Evolutionary conservation across 2,797 vertebrate species (phyloP), one percentile per base, ranked within the genome.

Genomic region (Scolopax rusticola): DNA sequence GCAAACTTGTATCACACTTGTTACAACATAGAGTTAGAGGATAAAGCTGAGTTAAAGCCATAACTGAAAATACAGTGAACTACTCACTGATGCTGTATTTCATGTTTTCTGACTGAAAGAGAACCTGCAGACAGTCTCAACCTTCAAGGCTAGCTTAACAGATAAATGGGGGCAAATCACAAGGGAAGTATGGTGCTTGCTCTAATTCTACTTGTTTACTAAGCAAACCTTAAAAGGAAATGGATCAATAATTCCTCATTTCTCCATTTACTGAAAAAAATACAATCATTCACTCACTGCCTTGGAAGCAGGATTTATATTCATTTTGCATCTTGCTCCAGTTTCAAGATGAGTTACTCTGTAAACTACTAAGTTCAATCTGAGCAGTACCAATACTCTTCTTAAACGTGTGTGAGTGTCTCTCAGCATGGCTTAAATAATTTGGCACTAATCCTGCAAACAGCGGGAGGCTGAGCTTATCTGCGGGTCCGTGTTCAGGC

Each of bases 381-480:
- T 57, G 64, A 88, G 54, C 9, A 59, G 43, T 5, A 88, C 79
- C 70, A 96, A 78, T 32, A 68, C 83, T 85, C 57, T 20, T 79
- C 63, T 86, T 57, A 81, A 78, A 87, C 4, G 7, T 2, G 0
- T 4, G 8, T 71, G 63, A 27, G 13, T 20, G 57, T 51, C 80
- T 57, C 67, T 54, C 47, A 85, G 57, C 54, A 68, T 51, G 41
- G 60, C 40, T 80, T 32, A 21, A 74, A 45, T 38, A 45, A 88
- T 96, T 96, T 97, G 94, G 93, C 95, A 96, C 91, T 80, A 48
- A 71, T 41, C 32, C 74, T 88, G 89, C 75, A 89, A 82, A 75
- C 0, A 36, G 32, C 5, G 43, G 36, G 82, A 93, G 53, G 57
- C 79, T 79, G 89, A 90, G 51, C n/a, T 81, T 30, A 45, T 11